Evolutionary conservation across 1,140 invertebrate species (phyloP).

Genomic region (Lordiphosa collinella): DNA sequence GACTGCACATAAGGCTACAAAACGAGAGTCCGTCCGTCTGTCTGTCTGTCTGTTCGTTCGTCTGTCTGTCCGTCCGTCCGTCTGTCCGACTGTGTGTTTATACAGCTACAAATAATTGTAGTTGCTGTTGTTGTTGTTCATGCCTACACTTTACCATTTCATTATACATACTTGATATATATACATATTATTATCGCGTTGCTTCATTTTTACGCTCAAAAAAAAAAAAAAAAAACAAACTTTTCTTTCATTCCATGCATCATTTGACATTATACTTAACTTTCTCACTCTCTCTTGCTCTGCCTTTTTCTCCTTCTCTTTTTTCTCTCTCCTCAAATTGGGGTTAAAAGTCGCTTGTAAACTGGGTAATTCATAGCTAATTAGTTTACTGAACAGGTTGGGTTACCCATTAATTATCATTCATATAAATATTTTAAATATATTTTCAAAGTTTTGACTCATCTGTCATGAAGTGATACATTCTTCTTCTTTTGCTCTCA

Average conservation of each 20-base stretch:
- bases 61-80: constrained; percentile 2
- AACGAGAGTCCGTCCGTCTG: constrained; percentile 10
- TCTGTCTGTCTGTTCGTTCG: neutral
- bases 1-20: constrained; percentile 15
- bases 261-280: constrained; percentile 12
- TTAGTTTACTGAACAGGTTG: no score
- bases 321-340: neutral
- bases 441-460: no score
- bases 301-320: neutral
- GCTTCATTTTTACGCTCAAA: constrained; percentile 6
- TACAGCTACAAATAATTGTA: constrained; percentile 19
- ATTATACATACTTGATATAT: constrained; percentile 20
- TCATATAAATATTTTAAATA: no score
- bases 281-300: constrained; percentile 3
- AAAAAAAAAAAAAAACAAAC: neutral
- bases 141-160: constrained; percentile 40
- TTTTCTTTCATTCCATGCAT: constrained; percentile 4
- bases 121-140: constrained; percentile 18
- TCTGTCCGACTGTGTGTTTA: constrained; percentile 8
- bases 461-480: no score
- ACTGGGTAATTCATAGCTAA: no score
- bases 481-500: no score
- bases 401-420: no score
- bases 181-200: constrained; percentile 9
- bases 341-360: no score